phyloP scores from a whole-genome alignment of 1,140 invertebrate species.

The Myzus persicae region DNA sequence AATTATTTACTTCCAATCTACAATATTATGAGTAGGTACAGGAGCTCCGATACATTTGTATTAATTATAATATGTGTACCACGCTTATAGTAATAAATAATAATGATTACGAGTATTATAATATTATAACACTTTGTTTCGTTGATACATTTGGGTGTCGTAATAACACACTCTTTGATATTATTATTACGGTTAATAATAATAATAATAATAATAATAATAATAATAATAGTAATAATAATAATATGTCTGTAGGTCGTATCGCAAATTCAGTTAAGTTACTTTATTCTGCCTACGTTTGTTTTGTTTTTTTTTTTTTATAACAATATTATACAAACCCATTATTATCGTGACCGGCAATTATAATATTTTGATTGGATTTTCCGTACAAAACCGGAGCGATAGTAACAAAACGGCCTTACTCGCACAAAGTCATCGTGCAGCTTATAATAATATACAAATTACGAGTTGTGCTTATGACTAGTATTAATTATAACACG shows the following conservation, averaged over 20 bases:
- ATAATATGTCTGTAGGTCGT: background rate
- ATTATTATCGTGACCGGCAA: background rate
- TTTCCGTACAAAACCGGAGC: background rate
- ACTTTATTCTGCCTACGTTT: background rate
- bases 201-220: background rate
- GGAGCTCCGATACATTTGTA: background rate
- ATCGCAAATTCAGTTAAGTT: background rate
- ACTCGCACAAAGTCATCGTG: background rate
- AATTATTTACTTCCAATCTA: background rate
- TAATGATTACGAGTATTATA: background rate
- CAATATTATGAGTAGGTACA: background rate
- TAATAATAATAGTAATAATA: too few relatives aligned
- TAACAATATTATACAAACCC: background rate
- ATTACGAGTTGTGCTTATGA: too few relatives aligned
- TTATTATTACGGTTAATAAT: background rate
- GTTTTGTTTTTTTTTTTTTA: background rate
- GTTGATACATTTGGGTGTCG: background rate
- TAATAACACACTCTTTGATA: background rate
- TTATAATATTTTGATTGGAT: slow-evolving; percentile 15
- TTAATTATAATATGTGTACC: background rate
- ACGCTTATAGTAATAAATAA: background rate
- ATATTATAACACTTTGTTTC: background rate
- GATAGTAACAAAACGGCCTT: background rate
- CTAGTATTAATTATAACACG: background rate
- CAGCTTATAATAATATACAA: background rate